A percentile compares a stretch with the other conserved stretches of the same genome.
Evolutionary conservation across 2,113 vertebrate genomes (phyloP).

Genomic region (Osmerus eperlanus): DNA sequence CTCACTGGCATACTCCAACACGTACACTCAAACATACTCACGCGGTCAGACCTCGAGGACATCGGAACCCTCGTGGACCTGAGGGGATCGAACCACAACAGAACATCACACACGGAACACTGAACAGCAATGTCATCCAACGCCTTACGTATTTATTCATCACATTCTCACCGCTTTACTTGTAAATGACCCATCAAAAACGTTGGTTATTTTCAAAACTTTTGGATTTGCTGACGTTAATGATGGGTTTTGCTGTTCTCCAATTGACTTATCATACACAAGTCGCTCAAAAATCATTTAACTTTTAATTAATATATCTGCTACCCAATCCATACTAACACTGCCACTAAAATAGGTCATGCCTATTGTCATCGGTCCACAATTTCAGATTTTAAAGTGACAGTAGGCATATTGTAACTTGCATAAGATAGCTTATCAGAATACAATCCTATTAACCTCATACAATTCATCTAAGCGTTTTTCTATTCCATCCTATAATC

Average conservation of each 20-base stretch:
- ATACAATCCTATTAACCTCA: conserved; percentile 19
- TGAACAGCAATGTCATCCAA: conserved; percentile 28
- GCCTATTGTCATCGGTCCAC: too few species aligned
- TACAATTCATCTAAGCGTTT: neutral
- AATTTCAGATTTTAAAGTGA: too few species aligned
- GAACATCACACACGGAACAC: conserved; percentile 24
- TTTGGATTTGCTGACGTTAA: neutral
- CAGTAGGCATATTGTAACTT: conserved; percentile 6
- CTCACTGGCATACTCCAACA: conserved; percentile 6
- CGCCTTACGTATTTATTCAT: conserved; percentile 65
- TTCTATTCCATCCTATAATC: conserved; percentile 6
- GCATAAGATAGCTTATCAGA: conserved; percentile 10
- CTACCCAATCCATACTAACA: too few species aligned
- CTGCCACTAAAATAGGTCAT: too few species aligned
- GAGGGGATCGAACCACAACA: conserved; percentile 4
- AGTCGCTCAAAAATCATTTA: neutral
- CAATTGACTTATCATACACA: neutral
- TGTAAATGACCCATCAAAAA: conserved; percentile 24
- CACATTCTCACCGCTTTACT: conserved; percentile 36
- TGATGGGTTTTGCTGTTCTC: conserved; percentile 8
- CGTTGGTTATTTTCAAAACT: conserved; percentile 15
- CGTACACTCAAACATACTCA: conserved; percentile 9
- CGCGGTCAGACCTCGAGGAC: conserved; percentile 5
- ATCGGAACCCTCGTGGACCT: conserved; percentile 11
- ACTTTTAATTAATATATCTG: too few species aligned